Evolutionary conservation across 2,797 vertebrate genomes (phyloP), one percentile per base, ranked within the genome.

Genomic region (Sebastes goodei): DNA sequence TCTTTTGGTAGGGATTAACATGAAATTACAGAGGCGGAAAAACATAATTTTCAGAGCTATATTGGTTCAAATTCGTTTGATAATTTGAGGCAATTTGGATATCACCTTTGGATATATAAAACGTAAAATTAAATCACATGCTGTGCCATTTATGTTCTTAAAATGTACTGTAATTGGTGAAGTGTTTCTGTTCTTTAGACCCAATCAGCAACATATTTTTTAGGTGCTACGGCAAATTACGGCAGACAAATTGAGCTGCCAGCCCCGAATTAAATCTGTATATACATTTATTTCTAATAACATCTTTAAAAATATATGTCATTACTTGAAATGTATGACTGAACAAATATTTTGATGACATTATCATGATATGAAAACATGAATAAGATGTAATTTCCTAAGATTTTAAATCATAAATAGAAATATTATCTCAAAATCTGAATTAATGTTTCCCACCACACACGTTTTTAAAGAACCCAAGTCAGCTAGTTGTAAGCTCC

Each of bases 41-140:
- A 64, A 6, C 4, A 32, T 65, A 20, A 49, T 49, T 23, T 38
- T 25, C 0, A 69, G 2, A 74, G 55, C 25, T 8, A 14, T 8
- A 53, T 9, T 15, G n/a, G 33, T 63, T 68, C 11, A 60, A 72
- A 77, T 62, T 6, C 57, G 1, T 46, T 35, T 74, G 29, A 71
- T 74, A 46, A 83, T 76, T 81, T 67, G 10, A 59, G 21, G 25
- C 42, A 57, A 32, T 78, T 71, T 74, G 33, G 20, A 63, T 25
- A 33, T 62, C 59, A n/a, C 4, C 49, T 57, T 66, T 71, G 21
- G 56, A 56, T 55, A 76, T 67, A 35, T 76, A 8, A 81, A 33
- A 63, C 59, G 25, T 7, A 76, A 55, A 67, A 80, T 74, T 6
- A 14, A 74, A 38, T 61, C 55, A 25, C 10, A 32, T 15, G 3